A percentile compares a stretch with the other conserved stretches of the same genome.
Conservation (phyloP, 2,797 vertebrate species). For the Galago senegalensis region DNA sequence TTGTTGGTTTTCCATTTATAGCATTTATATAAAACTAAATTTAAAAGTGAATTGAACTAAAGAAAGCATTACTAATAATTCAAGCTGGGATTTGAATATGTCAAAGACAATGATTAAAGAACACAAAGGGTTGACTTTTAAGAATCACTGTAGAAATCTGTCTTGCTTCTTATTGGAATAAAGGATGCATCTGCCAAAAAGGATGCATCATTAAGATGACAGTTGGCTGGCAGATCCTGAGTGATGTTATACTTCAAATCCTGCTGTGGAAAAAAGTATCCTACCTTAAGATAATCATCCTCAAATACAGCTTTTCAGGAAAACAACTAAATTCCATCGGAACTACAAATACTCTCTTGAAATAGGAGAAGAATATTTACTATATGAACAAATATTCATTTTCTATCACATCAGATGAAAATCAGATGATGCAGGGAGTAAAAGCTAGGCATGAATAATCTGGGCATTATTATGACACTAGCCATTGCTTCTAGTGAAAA, state of each 20-base stretch:
- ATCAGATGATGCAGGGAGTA: not conserved
- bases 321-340: not conserved
- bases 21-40: not conserved
- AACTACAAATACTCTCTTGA: not conserved
- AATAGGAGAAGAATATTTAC: not conserved
- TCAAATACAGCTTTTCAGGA: not conserved
- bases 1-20: not conserved
- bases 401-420: not conserved
- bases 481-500: conserved; percentile 28
- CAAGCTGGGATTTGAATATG: not conserved
- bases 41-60: not conserved
- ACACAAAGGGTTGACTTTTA: not conserved
- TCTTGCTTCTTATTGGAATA: not conserved
- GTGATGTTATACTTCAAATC: not conserved
- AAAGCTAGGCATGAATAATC: not conserved
- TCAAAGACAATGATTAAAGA: not conserved
- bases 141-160: not conserved
- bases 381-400: not conserved
- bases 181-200: not conserved
- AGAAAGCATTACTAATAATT: conserved; percentile 18
- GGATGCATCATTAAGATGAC: not conserved
- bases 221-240: not conserved
- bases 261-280: not conserved
- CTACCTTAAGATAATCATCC: not conserved
- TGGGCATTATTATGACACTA: not conserved